A percentile compares a stretch with the other conserved stretches of the same genome.
Evolutionary conservation across 53 echinoderm and acorn worm genomes (phyloP).

Genomic region (Echinometra lucunter): DNA sequence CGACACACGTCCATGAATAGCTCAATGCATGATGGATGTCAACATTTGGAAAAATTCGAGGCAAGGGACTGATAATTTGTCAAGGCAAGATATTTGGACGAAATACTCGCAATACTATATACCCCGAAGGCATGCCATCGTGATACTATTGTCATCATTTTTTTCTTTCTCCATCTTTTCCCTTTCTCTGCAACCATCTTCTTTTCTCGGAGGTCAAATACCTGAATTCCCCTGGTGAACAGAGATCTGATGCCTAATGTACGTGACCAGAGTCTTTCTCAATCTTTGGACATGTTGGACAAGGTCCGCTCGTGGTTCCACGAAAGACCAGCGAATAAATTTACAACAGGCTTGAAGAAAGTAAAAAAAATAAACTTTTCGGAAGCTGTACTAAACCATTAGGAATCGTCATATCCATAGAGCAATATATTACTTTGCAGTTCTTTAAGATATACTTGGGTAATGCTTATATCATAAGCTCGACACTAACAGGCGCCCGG

Average conservation of each 20-base stretch:
- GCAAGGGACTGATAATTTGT: constrained; percentile 62
- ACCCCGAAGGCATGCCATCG: constrained; percentile 10
- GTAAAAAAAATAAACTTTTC: too few species aligned
- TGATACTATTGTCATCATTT: constrained; percentile 30
- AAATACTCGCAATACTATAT: constrained; percentile 42
- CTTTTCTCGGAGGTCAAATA: constrained; percentile 41
- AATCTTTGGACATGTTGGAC: not conserved
- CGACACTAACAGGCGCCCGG: too few species aligned
- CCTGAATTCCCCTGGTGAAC: not conserved
- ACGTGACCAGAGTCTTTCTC: constrained; percentile 7
- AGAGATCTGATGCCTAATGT: not conserved
- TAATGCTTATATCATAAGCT: too few species aligned
- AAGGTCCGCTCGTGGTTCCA: not conserved
- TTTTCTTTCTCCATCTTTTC: not conserved
- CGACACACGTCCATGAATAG: not conserved
- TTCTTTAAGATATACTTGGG: too few species aligned
- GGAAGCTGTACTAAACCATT: too few species aligned
- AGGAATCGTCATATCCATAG: too few species aligned
- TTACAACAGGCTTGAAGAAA: not conserved
- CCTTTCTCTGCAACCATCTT: not conserved
- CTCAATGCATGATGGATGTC: constrained; percentile 1
- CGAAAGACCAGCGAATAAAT: not conserved
- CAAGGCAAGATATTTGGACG: constrained; percentile 63
- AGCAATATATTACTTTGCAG: too few species aligned
- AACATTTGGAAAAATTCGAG: constrained; percentile 4